phyloP scores from a whole-genome alignment of 1,140 invertebrate genomes.

The Orius insidiosus region DNA sequence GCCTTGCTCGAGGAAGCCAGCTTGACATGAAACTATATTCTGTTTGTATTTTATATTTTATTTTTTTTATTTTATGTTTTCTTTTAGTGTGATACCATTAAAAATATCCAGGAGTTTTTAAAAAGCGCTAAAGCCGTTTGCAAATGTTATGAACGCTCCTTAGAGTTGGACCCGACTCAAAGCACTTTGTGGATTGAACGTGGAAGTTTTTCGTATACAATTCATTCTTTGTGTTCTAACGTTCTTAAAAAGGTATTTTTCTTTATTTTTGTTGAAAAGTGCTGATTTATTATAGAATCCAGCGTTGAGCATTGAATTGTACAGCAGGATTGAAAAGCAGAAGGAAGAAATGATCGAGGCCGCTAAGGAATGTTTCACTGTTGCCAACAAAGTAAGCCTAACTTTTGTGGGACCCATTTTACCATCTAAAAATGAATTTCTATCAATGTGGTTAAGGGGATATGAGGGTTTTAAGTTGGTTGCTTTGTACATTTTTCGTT shows the following conservation, averaged over 20 bases:
- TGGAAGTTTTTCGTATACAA: constrained; percentile 67
- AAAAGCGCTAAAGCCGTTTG: constrained; percentile 48
- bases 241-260: constrained; percentile 49
- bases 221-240: constrained; percentile 73
- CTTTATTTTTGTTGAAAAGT: neutral
- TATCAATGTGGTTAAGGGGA: too few relatives aligned
- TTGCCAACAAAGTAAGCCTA: constrained; percentile 40
- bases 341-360: constrained; percentile 61
- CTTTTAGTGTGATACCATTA: constrained; percentile 29
- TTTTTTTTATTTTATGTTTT: constrained; percentile 8
- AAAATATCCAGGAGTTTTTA: constrained; percentile 48
- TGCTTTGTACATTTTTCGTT: too few relatives aligned
- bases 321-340: constrained; percentile 51
- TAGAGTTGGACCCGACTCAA: constrained; percentile 50
- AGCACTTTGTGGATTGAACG: constrained; percentile 75
- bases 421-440: too few relatives aligned
- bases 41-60: constrained; percentile 13
- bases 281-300: constrained; percentile 12
- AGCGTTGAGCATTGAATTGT: constrained; percentile 51
- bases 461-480: too few relatives aligned
- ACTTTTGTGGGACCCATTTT: too few relatives aligned
- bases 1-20: constrained; percentile 63
- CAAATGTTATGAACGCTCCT: constrained; percentile 57
- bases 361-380: constrained; percentile 57
- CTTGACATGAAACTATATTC: constrained; percentile 70